Base-by-base conservation (phyloP, 1,140 invertebrate genomes). In the Halesus radiatus region DNA sequence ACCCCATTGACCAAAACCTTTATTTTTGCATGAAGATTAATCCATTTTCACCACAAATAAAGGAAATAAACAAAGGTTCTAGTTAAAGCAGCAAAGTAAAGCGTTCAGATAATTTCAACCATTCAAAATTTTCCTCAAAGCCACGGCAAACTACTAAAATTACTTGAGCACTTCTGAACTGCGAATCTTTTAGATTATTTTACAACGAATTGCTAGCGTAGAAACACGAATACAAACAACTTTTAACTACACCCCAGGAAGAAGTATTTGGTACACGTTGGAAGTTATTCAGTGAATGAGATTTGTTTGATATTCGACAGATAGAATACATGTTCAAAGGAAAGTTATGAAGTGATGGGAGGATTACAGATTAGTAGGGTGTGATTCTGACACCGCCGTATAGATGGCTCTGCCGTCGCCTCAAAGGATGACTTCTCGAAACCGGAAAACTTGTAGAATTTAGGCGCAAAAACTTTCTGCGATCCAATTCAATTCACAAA, bases 341-440 rank as follows among this genome's bases (percentile, higher is more conserved):
- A 29, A 75, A 74, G 68, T 75, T 75, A 4, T 10, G 58, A 73
- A 60, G 77, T 73, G 72, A 22, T 58, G 18, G 15, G 50, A 2
- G 53, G 54, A 74, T 79, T 74, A 79, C 70, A 75, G 78, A 79
- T 79, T 79, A 74, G 54, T 60, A n/a, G 37, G 53, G 78, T 20
- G 66, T 75, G 70, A 3, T 75, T 29, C 56, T 79, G 78, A 79
- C 78, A 79, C 20, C 37, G 37, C 22, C 58, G 68, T 45, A 79
- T 60, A 79, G 78, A 74, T 79, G 78, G 70, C 70, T 60, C 70
- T 53, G 22, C 60, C 54, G 29, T 68, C 37, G 45, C 76, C 37
- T 45, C 37, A 32, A 58, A 76, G 7, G 58, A 26, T 45, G 37
- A 75, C 68, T 72, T 72, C 45, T 16, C 23, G 37, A 72, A 22